These are phyloP conservation scores for Pogonocherus hispidulus DNA, from an alignment of 2,888 invertebrate genomes.

Conservation along the genomic window DNA sequence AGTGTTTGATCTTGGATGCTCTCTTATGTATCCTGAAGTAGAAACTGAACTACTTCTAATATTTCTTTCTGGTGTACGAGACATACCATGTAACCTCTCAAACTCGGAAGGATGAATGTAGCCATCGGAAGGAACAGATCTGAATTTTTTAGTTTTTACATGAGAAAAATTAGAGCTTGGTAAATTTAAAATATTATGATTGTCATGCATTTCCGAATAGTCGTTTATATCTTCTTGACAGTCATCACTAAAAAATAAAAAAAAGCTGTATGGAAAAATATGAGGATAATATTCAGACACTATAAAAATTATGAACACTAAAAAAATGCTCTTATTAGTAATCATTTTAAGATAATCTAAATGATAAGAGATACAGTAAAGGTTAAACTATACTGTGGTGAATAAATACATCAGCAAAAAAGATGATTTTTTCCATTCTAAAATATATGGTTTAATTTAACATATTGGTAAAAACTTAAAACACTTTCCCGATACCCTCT, in stretches of 20 bases:
- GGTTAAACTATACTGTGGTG: too few relatives aligned
- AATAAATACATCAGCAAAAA: too few relatives aligned
- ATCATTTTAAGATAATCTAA: too few relatives aligned
- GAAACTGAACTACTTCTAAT: constrained; percentile 53
- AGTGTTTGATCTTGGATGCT: constrained; percentile 52
- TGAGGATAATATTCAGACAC: not conserved
- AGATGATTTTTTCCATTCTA: too few relatives aligned
- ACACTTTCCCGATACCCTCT: too few relatives aligned
- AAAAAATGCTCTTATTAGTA: too few relatives aligned
- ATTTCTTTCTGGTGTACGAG: constrained; percentile 58
- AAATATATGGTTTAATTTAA: too few relatives aligned
- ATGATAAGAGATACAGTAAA: too few relatives aligned
- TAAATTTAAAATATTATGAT: constrained; percentile 45
- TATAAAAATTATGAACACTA: too few relatives aligned
- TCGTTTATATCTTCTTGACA: constrained; percentile 62
- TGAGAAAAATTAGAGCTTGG: constrained; percentile 46
- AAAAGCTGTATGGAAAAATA: constrained; percentile 25
- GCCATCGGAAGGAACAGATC: constrained; percentile 43
- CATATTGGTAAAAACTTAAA: too few relatives aligned
- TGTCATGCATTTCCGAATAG: constrained; percentile 58
- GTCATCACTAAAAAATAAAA: constrained; percentile 65
- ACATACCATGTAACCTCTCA: constrained; percentile 43
- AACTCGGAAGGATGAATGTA: constrained; percentile 47
- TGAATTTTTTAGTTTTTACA: constrained; percentile 44
- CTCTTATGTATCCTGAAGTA: constrained; percentile 48